phyloP scores from a whole-genome alignment of 2,888 invertebrate genomes.

The Melanchra persicariae region DNA sequence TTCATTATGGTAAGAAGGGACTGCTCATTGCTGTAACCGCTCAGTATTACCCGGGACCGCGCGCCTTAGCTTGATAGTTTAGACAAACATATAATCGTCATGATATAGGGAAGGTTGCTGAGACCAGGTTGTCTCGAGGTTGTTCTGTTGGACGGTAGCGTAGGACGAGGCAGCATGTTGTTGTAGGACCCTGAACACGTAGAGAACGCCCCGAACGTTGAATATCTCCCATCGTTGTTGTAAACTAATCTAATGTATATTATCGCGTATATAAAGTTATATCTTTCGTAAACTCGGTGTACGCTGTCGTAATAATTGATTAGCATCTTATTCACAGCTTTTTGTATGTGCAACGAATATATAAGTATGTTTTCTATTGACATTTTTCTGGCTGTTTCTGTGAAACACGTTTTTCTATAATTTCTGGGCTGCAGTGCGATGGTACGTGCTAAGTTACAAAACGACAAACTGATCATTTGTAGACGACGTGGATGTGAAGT shows the following conservation, averaged over 20 bases:
- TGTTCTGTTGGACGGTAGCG: constrained; percentile 44
- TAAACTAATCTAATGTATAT: constrained; percentile 60
- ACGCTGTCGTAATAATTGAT: constrained; percentile 65
- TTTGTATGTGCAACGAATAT: constrained; percentile 83
- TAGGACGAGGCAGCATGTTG: constrained; percentile 54
- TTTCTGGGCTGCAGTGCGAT: constrained; percentile 47
- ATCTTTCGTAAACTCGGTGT: constrained; percentile 66
- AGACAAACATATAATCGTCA: constrained; percentile 60
- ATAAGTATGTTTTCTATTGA: constrained; percentile 67
- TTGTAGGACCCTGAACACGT: constrained; percentile 63
- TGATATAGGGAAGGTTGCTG: constrained; percentile 62
- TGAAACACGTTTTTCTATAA: constrained; percentile 69
- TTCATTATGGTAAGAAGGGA: constrained; percentile 24
- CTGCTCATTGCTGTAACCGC: constrained; percentile 61
- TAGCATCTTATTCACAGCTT: constrained; percentile 75
- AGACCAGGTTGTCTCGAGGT: constrained; percentile 44
- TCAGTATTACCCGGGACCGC: constrained; percentile 78
- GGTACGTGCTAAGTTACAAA: constrained; percentile 25
- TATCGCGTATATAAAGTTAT: constrained; percentile 52
- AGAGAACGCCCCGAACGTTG: constrained; percentile 60
- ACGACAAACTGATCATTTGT: constrained; percentile 6
- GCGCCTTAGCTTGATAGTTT: constrained; percentile 76
- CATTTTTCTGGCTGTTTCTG: constrained; percentile 71
- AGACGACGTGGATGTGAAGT: constrained; percentile 18
- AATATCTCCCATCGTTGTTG: constrained; percentile 70